Evolutionary conservation across 1,140 invertebrate species (phyloP).

Genomic region (Manduca sexta): DNA sequence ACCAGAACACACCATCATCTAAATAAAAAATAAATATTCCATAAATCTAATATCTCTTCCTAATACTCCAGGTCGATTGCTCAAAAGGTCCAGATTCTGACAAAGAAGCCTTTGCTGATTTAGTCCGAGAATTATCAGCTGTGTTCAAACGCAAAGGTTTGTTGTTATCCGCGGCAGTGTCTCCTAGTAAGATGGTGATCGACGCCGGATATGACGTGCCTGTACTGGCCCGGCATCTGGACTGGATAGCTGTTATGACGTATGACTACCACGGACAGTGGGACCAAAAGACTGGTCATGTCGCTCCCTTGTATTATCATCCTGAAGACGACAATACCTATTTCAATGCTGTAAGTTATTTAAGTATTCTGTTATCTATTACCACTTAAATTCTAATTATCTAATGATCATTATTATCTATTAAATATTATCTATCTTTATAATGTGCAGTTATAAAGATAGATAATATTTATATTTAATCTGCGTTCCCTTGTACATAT

Average conservation of each 20-base stretch:
- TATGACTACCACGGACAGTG: constrained; percentile 94
- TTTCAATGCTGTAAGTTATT: constrained; percentile 76
- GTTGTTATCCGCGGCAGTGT: constrained; percentile 87
- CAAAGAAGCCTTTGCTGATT: constrained; percentile 83
- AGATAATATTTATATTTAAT: background rate
- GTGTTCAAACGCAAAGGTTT: constrained; percentile 83
- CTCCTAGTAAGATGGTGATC: constrained; percentile 90
- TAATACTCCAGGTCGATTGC: constrained; percentile 79
- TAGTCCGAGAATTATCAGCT: constrained; percentile 82
- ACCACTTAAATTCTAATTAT: too few species aligned
- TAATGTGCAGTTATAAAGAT: too few species aligned
- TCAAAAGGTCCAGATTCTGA: constrained; percentile 88
- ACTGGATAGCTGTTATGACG: constrained; percentile 92
- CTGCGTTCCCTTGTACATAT: background rate
- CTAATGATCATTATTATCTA: background rate
- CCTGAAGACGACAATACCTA: constrained; percentile 84
- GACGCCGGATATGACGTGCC: constrained; percentile 90
- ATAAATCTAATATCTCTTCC: background rate
- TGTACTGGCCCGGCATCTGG: constrained; percentile 80
- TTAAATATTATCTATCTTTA: too few species aligned
- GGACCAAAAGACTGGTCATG: constrained; percentile 92
- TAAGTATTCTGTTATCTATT: too few species aligned
- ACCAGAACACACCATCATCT: too few species aligned
- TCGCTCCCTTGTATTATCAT: constrained; percentile 87
- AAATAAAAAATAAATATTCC: too few species aligned